Percentiles rank a stretch among this genome's conserved stretches.
These are phyloP conservation scores for Hoplias malabaricus DNA, from an alignment of 2,113 vertebrate genomes.

Conservation along the genomic window DNA sequence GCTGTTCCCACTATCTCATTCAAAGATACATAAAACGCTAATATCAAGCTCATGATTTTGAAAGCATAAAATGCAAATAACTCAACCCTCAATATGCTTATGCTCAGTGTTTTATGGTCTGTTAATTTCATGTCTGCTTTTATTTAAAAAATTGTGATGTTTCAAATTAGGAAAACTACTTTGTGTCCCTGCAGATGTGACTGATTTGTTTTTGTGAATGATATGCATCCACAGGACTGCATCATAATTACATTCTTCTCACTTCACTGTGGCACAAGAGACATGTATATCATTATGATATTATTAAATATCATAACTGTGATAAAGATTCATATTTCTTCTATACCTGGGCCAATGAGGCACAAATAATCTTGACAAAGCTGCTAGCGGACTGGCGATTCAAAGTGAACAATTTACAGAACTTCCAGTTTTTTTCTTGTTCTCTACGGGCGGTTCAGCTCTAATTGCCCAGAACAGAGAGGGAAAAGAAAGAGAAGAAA, in stretches of 20 bases:
- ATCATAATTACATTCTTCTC: not conserved
- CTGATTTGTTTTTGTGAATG: not conserved
- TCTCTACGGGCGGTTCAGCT: slow-evolving; percentile 13
- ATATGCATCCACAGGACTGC: not conserved
- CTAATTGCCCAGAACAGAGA: slow-evolving; percentile 26
- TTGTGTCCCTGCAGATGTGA: not conserved
- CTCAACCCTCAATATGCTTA: no score
- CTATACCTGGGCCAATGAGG: not conserved
- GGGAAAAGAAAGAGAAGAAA: slow-evolving; percentile 7
- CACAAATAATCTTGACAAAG: not conserved
- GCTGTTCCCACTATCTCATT: no score
- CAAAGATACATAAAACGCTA: no score
- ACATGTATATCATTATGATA: not conserved
- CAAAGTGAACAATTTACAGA: slow-evolving; percentile 40
- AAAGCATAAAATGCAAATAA: no score
- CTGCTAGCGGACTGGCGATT: not conserved
- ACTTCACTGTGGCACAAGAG: not conserved
- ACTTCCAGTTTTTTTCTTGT: not conserved
- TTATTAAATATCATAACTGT: not conserved
- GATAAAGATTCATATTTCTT: not conserved
- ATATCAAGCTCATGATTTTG: no score
- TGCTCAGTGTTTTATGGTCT: no score
- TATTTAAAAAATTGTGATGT: no score
- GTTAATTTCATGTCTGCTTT: no score
- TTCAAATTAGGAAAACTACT: no score